phyloP scores from a whole-genome alignment of 2,888 invertebrate species.

The Apamea crenata region DNA sequence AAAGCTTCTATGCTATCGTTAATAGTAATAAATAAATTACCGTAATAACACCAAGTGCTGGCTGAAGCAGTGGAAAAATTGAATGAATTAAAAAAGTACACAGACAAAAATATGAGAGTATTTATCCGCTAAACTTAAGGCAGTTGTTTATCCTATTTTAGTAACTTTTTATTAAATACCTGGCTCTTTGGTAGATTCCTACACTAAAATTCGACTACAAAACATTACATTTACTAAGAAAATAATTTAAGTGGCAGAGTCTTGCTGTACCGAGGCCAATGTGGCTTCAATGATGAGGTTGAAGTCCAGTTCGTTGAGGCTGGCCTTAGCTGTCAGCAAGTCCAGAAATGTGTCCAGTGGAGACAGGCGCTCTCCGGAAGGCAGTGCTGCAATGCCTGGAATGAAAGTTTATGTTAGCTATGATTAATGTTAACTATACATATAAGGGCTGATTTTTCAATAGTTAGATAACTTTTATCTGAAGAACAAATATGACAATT shows the following conservation, averaged over 20 bases:
- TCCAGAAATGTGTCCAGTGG: slow-evolving; percentile 96
- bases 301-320: slow-evolving; percentile 95
- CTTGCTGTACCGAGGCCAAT: slow-evolving; percentile 88
- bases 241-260: slow-evolving; percentile 69
- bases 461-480: not conserved
- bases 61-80: not conserved
- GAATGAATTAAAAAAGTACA: not conserved
- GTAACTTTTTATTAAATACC: slow-evolving; percentile 44
- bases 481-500: not conserved
- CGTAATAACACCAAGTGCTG: slow-evolving; percentile 4
- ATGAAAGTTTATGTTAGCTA: not conserved
- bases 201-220: slow-evolving; percentile 45
- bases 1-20: not conserved
- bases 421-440: not conserved
- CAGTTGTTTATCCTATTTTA: slow-evolving; percentile 26
- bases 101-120: not conserved
- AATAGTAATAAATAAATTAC: slow-evolving; percentile 26
- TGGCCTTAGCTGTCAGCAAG: slow-evolving; percentile 96
- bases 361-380: slow-evolving; percentile 93
- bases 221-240: slow-evolving; percentile 11
- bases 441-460: not conserved
- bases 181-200: slow-evolving; percentile 46
- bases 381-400: slow-evolving; percentile 92
- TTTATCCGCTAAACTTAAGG: slow-evolving; percentile 7
- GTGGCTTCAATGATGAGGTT: slow-evolving; percentile 96